Evolutionary conservation across 2,113 vertebrate genomes (phyloP).

Genomic region (Channa maculata): DNA sequence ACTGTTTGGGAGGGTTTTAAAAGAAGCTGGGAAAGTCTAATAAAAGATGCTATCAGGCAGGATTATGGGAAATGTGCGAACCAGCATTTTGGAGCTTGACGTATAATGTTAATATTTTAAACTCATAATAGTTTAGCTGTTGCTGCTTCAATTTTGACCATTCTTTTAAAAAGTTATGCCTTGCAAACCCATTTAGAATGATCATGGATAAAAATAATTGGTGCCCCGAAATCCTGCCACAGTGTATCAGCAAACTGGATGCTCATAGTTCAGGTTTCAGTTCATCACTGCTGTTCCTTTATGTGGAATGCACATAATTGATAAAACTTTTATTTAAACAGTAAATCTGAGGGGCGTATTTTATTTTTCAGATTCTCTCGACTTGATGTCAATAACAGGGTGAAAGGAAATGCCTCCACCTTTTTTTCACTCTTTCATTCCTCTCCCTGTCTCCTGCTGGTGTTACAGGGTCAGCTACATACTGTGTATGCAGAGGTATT

Average conservation of each 20-base stretch:
- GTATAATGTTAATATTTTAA: too few species aligned
- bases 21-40: too few species aligned
- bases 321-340: background rate
- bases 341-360: background rate
- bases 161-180: background rate
- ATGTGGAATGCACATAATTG: too few species aligned
- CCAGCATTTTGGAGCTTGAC: too few species aligned
- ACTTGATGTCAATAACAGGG: slow-evolving; percentile 42
- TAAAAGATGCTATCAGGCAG: background rate
- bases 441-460: slow-evolving; percentile 1
- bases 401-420: slow-evolving; percentile 31
- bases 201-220: background rate
- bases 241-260: background rate
- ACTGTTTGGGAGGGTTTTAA: too few species aligned
- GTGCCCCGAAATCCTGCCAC: background rate
- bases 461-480: slow-evolving; percentile 35
- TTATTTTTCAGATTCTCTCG: slow-evolving; percentile 9
- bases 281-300: too few species aligned
- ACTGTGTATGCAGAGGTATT: slow-evolving; percentile 45
- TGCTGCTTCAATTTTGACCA: background rate
- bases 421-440: background rate
- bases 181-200: background rate
- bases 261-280: background rate
- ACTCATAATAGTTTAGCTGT: too few species aligned
- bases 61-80: slow-evolving; percentile 17